Conservation (phyloP, 2,888 invertebrate genomes). For the Azorinus chamasolen region DNA sequence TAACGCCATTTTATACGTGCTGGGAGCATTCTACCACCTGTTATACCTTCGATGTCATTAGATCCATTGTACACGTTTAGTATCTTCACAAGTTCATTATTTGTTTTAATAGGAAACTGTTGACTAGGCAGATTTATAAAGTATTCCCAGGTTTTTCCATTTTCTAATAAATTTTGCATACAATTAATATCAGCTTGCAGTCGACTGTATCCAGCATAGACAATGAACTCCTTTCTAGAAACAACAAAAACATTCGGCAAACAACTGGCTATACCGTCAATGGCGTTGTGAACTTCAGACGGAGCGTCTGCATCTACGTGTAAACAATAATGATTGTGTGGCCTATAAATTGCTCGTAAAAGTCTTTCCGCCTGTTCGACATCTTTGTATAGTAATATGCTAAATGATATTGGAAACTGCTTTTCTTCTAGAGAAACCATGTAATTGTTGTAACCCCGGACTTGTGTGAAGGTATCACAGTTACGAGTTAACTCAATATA, state of each 20-base stretch:
- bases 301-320: conserved; percentile 82
- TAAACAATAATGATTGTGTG: conserved; percentile 84
- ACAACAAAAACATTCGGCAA: conserved; percentile 84
- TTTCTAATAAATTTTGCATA: conserved; percentile 79
- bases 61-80: conserved; percentile 84
- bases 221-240: conserved; percentile 79
- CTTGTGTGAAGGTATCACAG: conserved; percentile 69
- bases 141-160: conserved; percentile 81
- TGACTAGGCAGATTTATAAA: conserved; percentile 85
- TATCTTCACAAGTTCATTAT: conserved; percentile 84
- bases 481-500: conserved; percentile 71
- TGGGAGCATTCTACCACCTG: conserved; percentile 68
- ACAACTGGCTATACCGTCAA: conserved; percentile 75
- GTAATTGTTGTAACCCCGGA: conserved; percentile 59
- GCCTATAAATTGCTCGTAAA: conserved; percentile 81
- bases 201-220: conserved; percentile 83
- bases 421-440: conserved; percentile 64
- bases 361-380: conserved; percentile 79
- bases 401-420: conserved; percentile 82
- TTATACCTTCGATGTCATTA: conserved; percentile 85
- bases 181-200: conserved; percentile 85
- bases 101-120: conserved; percentile 84
- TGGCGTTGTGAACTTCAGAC: conserved; percentile 63
- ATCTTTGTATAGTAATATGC: conserved; percentile 80
- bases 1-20: conserved; percentile 57